Conservation (phyloP, 2,888 invertebrate genomes). For the Leptarthrus brevirostris region DNA sequence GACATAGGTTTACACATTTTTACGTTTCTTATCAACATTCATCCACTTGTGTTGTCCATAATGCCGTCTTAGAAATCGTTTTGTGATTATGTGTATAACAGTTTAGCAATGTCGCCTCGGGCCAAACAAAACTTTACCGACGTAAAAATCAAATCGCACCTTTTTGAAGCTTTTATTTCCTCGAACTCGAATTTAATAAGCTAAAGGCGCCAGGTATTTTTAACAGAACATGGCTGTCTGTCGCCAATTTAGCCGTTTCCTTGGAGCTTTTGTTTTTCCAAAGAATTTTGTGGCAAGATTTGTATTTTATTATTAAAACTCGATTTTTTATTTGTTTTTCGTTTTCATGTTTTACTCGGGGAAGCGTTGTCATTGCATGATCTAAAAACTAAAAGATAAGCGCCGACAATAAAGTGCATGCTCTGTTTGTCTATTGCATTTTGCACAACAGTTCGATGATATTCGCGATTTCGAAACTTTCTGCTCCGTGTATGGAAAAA, state of each 20-base stretch:
- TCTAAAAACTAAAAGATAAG: background rate
- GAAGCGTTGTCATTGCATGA: background rate
- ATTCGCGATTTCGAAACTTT: constrained; percentile 28
- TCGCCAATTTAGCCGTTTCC: constrained; percentile 1
- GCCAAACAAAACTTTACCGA: constrained; percentile 9
- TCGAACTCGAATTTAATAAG: constrained; percentile 23
- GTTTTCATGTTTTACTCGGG: constrained; percentile 9
- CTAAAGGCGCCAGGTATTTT: constrained; percentile 39
- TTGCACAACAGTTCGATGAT: background rate
- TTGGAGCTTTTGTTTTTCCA: constrained; percentile 29
- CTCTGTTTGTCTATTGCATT: constrained; percentile 20
- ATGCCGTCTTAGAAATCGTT: too few species aligned
- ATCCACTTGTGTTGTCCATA: too few species aligned
- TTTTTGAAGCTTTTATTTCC: constrained; percentile 33
- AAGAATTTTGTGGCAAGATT: constrained; percentile 6
- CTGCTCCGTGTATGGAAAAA: constrained; percentile 30
- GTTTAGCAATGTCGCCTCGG: background rate
- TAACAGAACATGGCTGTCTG: background rate
- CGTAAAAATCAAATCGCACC: constrained; percentile 33
- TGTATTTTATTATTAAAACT: constrained; percentile 9
- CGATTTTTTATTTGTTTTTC: background rate
- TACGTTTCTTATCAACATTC: background rate
- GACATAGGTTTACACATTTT: too few species aligned
- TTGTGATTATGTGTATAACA: background rate
- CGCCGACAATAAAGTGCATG: constrained; percentile 9